Conservation (phyloP, 2,888 invertebrate species). For the Pelosia muscerda region DNA sequence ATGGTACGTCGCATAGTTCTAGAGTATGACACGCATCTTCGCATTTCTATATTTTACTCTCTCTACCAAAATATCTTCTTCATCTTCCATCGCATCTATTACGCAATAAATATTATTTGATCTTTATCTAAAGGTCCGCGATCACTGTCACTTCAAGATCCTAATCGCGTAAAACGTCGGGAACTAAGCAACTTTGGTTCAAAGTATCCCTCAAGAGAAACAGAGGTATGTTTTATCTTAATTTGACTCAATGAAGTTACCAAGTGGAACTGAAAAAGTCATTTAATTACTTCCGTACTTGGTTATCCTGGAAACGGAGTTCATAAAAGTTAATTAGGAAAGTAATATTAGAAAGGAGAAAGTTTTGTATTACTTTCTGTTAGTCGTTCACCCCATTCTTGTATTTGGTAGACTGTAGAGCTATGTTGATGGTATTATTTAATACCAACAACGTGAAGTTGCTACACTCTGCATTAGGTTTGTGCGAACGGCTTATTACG, state of each 20-base stretch:
- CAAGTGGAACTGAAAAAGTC: conserved; percentile 25
- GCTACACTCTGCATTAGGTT: background rate
- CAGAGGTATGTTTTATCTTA: conserved; percentile 12
- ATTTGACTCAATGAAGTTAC: conserved; percentile 2
- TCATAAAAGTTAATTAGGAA: conserved; percentile 3
- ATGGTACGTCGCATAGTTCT: too few relatives aligned
- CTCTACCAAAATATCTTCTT: too few relatives aligned
- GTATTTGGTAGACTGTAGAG: background rate
- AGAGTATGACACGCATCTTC: too few relatives aligned
- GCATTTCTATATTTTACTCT: too few relatives aligned
- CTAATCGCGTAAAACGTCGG: background rate
- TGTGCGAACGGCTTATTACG: background rate
- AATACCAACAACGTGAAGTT: background rate
- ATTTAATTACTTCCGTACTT: conserved; percentile 4
- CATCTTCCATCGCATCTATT: background rate
- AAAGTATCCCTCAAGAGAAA: background rate
- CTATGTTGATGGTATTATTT: background rate
- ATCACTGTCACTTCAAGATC: background rate
- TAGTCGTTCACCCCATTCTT: background rate
- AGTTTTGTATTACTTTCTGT: conserved; percentile 1
- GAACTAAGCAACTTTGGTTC: background rate
- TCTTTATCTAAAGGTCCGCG: background rate
- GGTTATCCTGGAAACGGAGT: background rate
- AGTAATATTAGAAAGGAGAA: conserved; percentile 1
- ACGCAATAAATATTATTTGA: background rate